Base-by-base conservation (phyloP, 2,888 invertebrate species). In the Muschampia staudingeri region DNA sequence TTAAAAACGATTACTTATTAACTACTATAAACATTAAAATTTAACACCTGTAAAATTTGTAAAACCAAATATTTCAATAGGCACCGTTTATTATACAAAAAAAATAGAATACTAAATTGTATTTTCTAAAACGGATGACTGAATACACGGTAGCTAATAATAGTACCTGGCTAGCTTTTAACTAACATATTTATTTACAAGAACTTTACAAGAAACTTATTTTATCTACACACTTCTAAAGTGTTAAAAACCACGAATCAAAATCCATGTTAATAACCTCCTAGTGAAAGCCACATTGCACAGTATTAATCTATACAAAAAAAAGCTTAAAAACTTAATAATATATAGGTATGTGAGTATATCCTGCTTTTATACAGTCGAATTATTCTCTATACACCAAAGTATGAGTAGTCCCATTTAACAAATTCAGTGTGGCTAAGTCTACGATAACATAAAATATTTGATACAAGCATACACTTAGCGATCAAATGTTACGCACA, bases 181-280 rank as follows among this genome's bases (percentile, higher is more conserved):
- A 86, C 84, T 87, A 91, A 90, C 92, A 92, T 91, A 90, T 91
- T 90, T 94, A 95, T 95, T 94, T 95, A 95, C 93, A 93, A 84
- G 89, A 92, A 91, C 86, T 92, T 91, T 92, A 93, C 88, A 91
- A 87, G 89, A 92, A 91, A 90, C 48, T 90, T 87, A 87, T 90
- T 95, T 94, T 94, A 94, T 95, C 95, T 94, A 95, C 88, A 92
- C 94, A 94, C 93, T 94, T 93, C 93, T 94, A 92, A 93, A 93
- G 94, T 93, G 93, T 91, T 86, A 87, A 88, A 91, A 91, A 91
- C 83, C 88, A 65, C 25, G 61, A 65, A 65, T 65, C 25, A 65
- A 61, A 14, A n/a, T 65, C 30, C 61, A 65, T 30, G 14, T 65
- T 86, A 87, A 88, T 91, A 91, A 91, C 83, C 87, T 88, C 40